Conservation (phyloP, 1,140 invertebrate species). For the Andricus grossulariae region DNA sequence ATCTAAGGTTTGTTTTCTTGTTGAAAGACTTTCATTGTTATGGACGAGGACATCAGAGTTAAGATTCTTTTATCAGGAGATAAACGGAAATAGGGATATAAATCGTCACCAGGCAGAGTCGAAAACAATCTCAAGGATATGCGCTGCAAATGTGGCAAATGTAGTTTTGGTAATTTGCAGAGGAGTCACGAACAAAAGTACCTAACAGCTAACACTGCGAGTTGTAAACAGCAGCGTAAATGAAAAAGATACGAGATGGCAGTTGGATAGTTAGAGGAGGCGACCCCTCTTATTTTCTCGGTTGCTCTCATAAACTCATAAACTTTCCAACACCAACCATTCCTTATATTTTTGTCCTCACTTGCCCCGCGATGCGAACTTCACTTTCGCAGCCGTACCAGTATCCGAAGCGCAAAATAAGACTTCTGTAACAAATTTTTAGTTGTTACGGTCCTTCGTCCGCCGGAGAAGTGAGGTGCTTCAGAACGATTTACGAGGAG, state of each 20-base stretch:
- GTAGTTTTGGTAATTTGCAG: slow-evolving; percentile 46
- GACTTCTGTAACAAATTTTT: slow-evolving; percentile 44
- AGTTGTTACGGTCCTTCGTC: background rate
- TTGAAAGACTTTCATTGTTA: too few species aligned
- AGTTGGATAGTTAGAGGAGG: slow-evolving; percentile 50
- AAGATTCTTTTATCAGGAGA: background rate
- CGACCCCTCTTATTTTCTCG: slow-evolving; percentile 44
- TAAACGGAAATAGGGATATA: slow-evolving; percentile 35
- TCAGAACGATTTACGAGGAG: background rate
- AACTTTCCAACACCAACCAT: slow-evolving; percentile 42
- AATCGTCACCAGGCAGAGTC: slow-evolving; percentile 38
- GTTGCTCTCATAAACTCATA: slow-evolving; percentile 54
- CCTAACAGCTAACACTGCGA: slow-evolving; percentile 39
- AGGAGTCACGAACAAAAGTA: slow-evolving; percentile 49
- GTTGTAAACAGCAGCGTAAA: slow-evolving; percentile 54
- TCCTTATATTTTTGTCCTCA: background rate
- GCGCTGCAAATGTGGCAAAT: slow-evolving; percentile 40
- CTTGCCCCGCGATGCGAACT: background rate
- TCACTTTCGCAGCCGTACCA: slow-evolving; percentile 34
- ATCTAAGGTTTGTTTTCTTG: too few species aligned
- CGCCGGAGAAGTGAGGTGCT: background rate
- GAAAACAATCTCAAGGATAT: slow-evolving; percentile 43
- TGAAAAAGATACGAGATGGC: slow-evolving; percentile 55
- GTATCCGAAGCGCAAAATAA: slow-evolving; percentile 42
- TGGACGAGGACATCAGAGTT: too few species aligned